Conservation (phyloP, 2,113 vertebrate genomes). For the Melanocharis versteri region DNA sequence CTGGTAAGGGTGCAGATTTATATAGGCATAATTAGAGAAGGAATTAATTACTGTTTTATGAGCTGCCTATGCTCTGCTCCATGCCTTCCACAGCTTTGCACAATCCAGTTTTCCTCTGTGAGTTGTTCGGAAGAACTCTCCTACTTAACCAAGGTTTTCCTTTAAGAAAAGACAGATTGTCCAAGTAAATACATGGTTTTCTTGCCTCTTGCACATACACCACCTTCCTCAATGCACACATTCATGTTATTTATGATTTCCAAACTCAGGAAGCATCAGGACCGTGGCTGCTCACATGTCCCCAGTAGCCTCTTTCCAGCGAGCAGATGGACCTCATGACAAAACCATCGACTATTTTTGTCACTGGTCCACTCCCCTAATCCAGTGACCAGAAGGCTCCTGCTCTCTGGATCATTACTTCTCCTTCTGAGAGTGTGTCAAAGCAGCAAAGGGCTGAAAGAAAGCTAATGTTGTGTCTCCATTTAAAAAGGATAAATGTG, state of each 20-base stretch:
- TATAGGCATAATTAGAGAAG: neutral
- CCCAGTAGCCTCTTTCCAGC: neutral
- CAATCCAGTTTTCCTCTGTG: neutral
- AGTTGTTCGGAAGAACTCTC: neutral
- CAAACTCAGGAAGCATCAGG: neutral
- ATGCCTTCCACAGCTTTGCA: neutral
- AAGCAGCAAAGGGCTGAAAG: slow-evolving; percentile 8
- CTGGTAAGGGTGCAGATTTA: neutral
- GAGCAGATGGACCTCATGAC: neutral
- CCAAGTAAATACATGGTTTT: accelerated
- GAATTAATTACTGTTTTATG: neutral
- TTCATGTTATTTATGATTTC: neutral
- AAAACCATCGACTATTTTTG: neutral
- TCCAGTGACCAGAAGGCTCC: slow-evolving; percentile 32
- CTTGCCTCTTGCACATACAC: neutral
- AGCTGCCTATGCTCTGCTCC: neutral
- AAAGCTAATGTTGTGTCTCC: slow-evolving; percentile 14
- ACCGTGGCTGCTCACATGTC: neutral
- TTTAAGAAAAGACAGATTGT: neutral
- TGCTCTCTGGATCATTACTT: slow-evolving; percentile 47
- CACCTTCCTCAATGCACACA: neutral
- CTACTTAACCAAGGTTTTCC: neutral
- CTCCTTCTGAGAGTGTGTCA: neutral
- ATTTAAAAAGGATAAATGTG: slow-evolving; percentile 54
- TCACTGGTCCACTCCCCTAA: neutral